Base-by-base conservation (phyloP, 2,113 vertebrate species). In the Monarcha castaneiventris region DNA sequence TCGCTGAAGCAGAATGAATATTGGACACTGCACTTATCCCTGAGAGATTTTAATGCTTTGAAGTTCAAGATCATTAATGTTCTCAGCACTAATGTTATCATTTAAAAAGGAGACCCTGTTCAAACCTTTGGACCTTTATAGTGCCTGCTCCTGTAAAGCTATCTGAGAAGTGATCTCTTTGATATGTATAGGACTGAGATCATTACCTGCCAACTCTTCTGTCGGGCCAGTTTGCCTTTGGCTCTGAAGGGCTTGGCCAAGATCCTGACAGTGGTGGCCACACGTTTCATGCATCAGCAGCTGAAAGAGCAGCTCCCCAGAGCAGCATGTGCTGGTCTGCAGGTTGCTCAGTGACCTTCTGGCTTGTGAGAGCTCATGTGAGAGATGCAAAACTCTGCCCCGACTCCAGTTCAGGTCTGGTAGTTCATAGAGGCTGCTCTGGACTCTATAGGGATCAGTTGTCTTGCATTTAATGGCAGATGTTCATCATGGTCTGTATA, bases 41-140 rank as follows among this genome's bases (percentile, higher is more conserved):
- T 1, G 1, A 59, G 67, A 64, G 81, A 85, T 85, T 93, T 86
- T 86, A 79, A 90, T 66, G 32, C 83, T 96, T 95, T 96, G 75
- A 94, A 86, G 67, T 90, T 96, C 58, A 68, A 92, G 67, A 69
- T 83, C n/a, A 4, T 92, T 83, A 68, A 83, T 73, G 67, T 69
- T 88, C 83, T 86, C 37, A 69, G 59, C 37, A 76, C 46, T 58
- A 61, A 85, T 90, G 83, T 41, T 14, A 41, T 33, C 0, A 12
- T 85, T 95, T 73, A 10, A 61, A 85, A 86, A 92, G 46, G 67
- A 83, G 62, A 80, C 75, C 7, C 5, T 0, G 0, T 68, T 85
- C 51, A 72, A 64, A 68, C 64, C 75, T 85, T 76, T 85, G 54
- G 66, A 7, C 39, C 54, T 63, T 72, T 61, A 21, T 32, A 19